phyloP scores from a whole-genome alignment of 2,888 invertebrate genomes.

The Caenorhabditis becei region DNA sequence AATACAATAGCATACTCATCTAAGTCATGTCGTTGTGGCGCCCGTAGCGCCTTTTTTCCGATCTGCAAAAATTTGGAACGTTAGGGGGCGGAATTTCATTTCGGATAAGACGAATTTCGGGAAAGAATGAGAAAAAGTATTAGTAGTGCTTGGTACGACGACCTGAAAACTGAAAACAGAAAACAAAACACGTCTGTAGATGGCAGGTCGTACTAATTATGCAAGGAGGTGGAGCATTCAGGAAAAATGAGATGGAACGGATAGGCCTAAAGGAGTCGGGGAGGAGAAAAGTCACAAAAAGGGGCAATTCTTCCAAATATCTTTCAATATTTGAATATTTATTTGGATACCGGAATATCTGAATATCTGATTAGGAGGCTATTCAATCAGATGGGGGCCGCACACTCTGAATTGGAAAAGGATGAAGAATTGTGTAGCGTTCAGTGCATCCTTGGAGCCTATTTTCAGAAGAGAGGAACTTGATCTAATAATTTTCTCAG shows the following conservation, averaged over 20 bases:
- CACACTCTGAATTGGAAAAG: neutral
- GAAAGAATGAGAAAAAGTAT: conserved; percentile 30
- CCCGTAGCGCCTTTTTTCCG: conserved; percentile 66
- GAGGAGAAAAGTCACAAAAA: conserved; percentile 1
- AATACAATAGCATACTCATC: conserved; percentile 79
- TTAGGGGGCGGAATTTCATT: neutral
- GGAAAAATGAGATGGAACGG: neutral
- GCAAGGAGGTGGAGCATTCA: conserved; percentile 25
- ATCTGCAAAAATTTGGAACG: conserved; percentile 42
- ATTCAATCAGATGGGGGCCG: neutral
- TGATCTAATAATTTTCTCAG: neutral
- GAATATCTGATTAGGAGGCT: neutral
- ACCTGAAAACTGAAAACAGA: too few species aligned
- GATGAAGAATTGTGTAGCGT: neutral
- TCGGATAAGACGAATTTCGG: conserved; percentile 4
- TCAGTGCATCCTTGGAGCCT: neutral
- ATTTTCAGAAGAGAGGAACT: neutral
- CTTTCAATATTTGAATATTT: neutral
- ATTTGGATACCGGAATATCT: too few species aligned
- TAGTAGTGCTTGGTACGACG: conserved; percentile 31
- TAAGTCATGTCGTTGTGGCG: conserved; percentile 61
- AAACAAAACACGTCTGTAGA: conserved; percentile 53
- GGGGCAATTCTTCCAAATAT: neutral
- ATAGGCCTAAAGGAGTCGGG: neutral
- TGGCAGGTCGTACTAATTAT: conserved; percentile 65